Evolutionary conservation across 2,113 vertebrate genomes (phyloP), one percentile per base, ranked within the genome.

Genomic region (Stictonetta naevosa): DNA sequence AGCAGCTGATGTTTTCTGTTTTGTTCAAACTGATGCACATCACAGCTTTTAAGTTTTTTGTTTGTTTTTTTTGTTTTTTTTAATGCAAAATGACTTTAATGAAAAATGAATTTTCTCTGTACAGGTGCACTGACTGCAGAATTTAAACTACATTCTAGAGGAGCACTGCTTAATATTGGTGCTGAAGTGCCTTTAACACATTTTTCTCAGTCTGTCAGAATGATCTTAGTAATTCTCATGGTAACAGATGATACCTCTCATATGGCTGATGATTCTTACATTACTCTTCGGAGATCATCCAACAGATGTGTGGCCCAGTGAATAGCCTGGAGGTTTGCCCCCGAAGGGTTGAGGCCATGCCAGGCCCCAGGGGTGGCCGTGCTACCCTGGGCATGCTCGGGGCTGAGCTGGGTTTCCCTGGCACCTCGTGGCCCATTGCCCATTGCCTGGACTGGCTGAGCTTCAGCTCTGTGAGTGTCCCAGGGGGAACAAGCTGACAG

Each of bases 261-360:
- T 22, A 63, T 63, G 36, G 19, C 34, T 80, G 31, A 68, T 44
- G 8, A n/a, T 67, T 79, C 67, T 68, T 50, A 16, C 4, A n/a
- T 50, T 50, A 7, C 14, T 62, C 10, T 36, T 74, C 17, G 36
- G 69, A 62, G 33, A 17, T 56, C 55, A 17, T 36, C 8, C 34
- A 18, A 67, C n/a, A 56, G 20, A n/a, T 26, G 7, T 74, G 18
- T 13, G 75, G 20, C 6, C 14, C 42, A 25, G 66, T 22, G 42
- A 46, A 68, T n/a, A 68, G 31, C 31, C 33, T 34, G n/a, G 20
- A 20, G 50, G 34, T 85, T 53, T 81, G 23, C 11, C 20, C 26
- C 4, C 3, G 6, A 8, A 58, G 7, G 34, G 15, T n/a, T 3
- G 22, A 5, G n/a, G 7, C n/a, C 48, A 22, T 48, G 28, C 0